Conservation (phyloP, 2,797 vertebrate species). For the Paramormyrops hopkinsi region DNA sequence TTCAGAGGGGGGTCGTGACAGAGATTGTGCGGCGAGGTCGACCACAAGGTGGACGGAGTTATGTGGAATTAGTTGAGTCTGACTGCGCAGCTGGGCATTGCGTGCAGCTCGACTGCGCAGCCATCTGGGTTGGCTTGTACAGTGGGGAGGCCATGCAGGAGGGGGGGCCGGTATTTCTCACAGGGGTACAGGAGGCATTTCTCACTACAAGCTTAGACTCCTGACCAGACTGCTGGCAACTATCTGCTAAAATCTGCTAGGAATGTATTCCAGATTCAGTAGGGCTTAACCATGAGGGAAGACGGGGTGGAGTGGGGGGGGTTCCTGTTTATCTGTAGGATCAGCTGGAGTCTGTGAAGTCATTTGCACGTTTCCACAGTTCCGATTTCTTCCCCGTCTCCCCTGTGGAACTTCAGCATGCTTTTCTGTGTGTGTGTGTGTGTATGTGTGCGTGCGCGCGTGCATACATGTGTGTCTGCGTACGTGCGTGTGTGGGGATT, state of each 20-base stretch:
- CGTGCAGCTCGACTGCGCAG: neutral
- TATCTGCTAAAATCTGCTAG: conserved; percentile 68
- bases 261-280: conserved; percentile 55
- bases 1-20: neutral
- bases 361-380: conserved; percentile 32
- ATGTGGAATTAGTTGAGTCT: neutral
- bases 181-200: conserved; percentile 53
- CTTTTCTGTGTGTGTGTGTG: neutral
- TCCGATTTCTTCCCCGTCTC: neutral
- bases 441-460: neutral
- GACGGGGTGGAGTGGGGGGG: conserved; percentile 28
- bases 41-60: neutral
- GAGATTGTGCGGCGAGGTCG: neutral
- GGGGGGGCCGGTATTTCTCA: neutral
- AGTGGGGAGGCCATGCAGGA: neutral
- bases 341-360: conserved; percentile 42
- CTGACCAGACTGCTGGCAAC: conserved; percentile 58
- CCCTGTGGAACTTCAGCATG: neutral
- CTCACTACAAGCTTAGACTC: conserved; percentile 57
- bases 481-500: neutral
- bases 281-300: conserved; percentile 43
- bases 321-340: conserved; percentile 50
- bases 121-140: neutral
- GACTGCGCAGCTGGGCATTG: neutral
- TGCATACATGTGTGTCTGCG: neutral